phyloP scores from a whole-genome alignment of 2,113 vertebrate genomes.

The Gymnogyps californianus region DNA sequence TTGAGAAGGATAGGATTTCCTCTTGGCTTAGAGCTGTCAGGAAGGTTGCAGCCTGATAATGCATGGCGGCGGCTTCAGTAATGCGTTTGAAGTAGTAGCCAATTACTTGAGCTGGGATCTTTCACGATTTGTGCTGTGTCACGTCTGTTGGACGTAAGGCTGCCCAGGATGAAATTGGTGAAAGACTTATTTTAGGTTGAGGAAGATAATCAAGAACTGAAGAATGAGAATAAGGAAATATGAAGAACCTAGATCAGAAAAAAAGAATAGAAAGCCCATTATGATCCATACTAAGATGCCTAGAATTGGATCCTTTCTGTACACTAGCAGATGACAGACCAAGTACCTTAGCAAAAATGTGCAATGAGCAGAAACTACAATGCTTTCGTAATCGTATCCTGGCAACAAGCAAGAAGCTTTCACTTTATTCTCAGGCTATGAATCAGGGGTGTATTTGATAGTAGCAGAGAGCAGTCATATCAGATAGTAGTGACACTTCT shows the following conservation, averaged over 20 bases:
- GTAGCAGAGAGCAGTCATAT: neutral
- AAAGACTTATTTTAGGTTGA: neutral
- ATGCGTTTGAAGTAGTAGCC: fast-evolving
- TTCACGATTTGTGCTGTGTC: neutral
- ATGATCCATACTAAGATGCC: too few relatives aligned
- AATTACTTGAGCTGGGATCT: neutral
- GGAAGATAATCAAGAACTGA: neutral
- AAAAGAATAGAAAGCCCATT: neutral
- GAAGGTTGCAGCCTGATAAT: neutral
- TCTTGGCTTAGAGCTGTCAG: neutral
- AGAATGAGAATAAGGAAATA: neutral
- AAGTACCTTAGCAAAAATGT: neutral
- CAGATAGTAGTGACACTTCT: neutral
- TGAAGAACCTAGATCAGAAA: neutral
- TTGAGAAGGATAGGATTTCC: neutral
- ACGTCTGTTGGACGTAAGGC: neutral
- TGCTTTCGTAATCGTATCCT: neutral
- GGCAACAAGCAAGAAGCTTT: neutral
- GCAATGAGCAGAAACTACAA: neutral
- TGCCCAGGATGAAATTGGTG: neutral
- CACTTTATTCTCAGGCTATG: neutral
- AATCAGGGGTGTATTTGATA: neutral
- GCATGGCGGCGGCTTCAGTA: neutral
- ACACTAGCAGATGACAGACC: fast-evolving
- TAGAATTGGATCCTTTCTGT: neutral